Base-by-base conservation (phyloP, 1,140 invertebrate genomes). In the Melitaea cinxia region DNA sequence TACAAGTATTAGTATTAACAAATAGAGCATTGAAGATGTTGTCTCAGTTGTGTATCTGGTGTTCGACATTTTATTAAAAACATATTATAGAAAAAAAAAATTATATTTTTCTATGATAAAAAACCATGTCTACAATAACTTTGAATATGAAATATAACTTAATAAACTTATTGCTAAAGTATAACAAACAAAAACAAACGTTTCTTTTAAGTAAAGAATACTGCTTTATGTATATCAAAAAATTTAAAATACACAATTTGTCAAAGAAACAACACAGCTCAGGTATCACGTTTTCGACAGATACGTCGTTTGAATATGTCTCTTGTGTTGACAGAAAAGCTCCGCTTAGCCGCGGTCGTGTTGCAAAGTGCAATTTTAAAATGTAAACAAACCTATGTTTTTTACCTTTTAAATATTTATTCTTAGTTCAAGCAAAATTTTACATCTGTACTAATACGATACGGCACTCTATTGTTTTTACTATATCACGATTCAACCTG, bases 361-460 rank as follows among this genome's bases (percentile, higher is more conserved):
- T 75, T 85, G 81, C 82, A 85, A 83, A 87, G 82, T 87, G 83
- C 82, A 87, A 89, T 88, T 89, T 89, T 85, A 82, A 82, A 89
- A 82, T 81, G 83, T 85, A 89, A 89, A 89, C 84, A 85, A 83
- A 78, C 62, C 60, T 73, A 72, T 82, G 56, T 35, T 56, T 59
- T 59, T 35, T 59, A 64, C 53, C 52, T 77, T 75, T 80, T 37
- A 14, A n/a, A 37, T 14, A 37, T 2, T n/a, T 37, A 37, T 37
- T 37, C 4, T 37, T 4, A n/a, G 2, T 2, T 26, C 2, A 4
- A 2, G 24, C 24, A 26, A 26, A 26, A 4, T 26, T 26, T 26
- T 26, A 26, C 24, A 26, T 26, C n/a, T n/a, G n/a, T n/a, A n/a
- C n/a, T n/a, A n/a, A n/a, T n/a, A n/a, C n/a, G n/a, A n/a, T n/a